Evolutionary conservation across 2,797 vertebrate species (phyloP), one percentile per base, ranked within the genome.

Genomic region (Cichlasoma orientale): DNA sequence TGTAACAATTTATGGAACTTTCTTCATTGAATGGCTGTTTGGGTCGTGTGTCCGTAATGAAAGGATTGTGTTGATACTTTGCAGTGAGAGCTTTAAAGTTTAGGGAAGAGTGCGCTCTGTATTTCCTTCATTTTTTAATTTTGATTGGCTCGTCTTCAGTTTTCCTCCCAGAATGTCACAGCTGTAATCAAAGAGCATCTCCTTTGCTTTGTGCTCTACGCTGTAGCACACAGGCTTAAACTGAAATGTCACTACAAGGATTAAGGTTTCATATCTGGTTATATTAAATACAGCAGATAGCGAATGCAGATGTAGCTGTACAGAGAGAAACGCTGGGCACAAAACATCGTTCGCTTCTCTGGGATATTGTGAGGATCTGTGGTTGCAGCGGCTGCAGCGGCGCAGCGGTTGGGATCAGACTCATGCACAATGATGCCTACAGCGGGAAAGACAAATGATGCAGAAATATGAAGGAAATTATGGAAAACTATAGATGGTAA

Each of bases 231-330:
- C 19, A 5, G 70, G 31, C 61, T 58, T 54, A 80, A 86, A 86
- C 70, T 83, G 73, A 83, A 88, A 84, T 77, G 82, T 83, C 84
- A 90, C 77, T 56, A 56, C 11, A 18, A 73, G 77, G 70, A 69
- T 81, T 86, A 80, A 76, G 56, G 33, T 76, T 76, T 77, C 61
- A 52, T 13, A 56, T 80, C n/a, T 56, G 72, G 63, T 56, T 52
- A 66, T 47, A 58, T 31, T 73, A 77, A 80, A 78, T 13, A 70
- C 77, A 80, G 19, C 63, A 33, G 55, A 33, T n/a, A 25, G 25
- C 21, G 44, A 55, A 38, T 7, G 57, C 21, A 41, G 27, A 11
- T 54, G 11, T 1, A 52, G 55, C 41, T 27, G 23, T 7, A 14
- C 7, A 29, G 27, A 53, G 33, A 44, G 47, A 69, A 23, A 19